Evolutionary conservation across 2,888 invertebrate species (phyloP).

Genomic region (Elegia similella): DNA sequence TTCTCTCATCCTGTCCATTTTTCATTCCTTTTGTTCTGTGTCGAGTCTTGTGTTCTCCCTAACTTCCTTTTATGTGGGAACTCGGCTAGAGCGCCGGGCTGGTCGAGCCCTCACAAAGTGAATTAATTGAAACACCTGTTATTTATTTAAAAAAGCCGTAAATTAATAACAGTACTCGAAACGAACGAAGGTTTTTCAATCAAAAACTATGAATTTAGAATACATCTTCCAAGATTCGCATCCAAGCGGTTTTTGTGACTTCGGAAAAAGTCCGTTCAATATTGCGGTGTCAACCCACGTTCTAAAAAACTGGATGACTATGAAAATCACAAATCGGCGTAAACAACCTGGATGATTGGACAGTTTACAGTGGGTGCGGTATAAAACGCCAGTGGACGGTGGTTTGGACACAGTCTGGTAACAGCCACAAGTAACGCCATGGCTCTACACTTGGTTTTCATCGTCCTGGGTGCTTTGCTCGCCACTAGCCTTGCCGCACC

Average conservation of each 20-base stretch:
- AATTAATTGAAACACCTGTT: too few relatives aligned
- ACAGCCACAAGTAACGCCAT: slow-evolving; percentile 32
- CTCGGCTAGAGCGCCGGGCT: too few relatives aligned
- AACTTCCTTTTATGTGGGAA: too few relatives aligned
- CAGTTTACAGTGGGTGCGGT: slow-evolving; percentile 38
- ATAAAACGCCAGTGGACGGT: slow-evolving; percentile 40
- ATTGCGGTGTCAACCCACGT: neutral
- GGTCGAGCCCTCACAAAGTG: too few relatives aligned
- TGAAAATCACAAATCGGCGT: slow-evolving; percentile 41
- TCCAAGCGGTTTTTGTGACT: slow-evolving; percentile 1
- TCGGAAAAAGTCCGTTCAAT: neutral
- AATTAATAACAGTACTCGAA: too few relatives aligned
- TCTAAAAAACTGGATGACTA: slow-evolving; percentile 46
- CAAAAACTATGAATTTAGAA: neutral
- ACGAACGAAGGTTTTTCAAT: neutral
- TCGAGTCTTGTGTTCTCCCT: too few relatives aligned
- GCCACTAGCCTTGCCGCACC: slow-evolving; percentile 47
- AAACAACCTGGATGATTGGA: slow-evolving; percentile 49
- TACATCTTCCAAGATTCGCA: slow-evolving; percentile 2
- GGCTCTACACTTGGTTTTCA: slow-evolving; percentile 33
- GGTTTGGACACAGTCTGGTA: slow-evolving; percentile 29
- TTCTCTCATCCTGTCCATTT: too few relatives aligned
- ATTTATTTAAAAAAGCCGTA: too few relatives aligned
- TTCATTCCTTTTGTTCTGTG: too few relatives aligned
- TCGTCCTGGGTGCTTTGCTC: slow-evolving; percentile 34